Evolutionary conservation across 1,140 invertebrate genomes (phyloP), one percentile per base, ranked within the genome.

Genomic region (Probaryconus sp.): DNA sequence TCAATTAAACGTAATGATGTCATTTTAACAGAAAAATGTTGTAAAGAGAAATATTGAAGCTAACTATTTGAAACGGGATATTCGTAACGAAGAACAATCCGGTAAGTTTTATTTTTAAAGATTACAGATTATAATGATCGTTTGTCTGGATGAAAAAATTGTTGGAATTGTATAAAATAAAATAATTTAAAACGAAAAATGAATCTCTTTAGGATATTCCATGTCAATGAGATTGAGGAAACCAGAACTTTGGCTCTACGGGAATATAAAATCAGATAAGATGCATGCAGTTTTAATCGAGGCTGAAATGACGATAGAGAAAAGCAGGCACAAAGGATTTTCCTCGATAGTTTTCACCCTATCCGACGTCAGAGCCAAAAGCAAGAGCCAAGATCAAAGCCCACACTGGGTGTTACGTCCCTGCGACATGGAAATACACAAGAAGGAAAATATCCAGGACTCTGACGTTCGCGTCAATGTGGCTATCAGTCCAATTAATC

Each of bases 241-340:
- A 73, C 94, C 94, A 7, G 94, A 96, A 83, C 88, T 96, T 17
- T 92, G 95, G 81, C 87, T 96, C 40, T 92, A 93, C 77, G 92
- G 92, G 7, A 92, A 93, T 77, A 88, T 91, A 3, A 90, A 89
- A 17, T 90, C 91, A 10, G 89, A 89, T n/a, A 91, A 92, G 56
- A 91, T 92, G n/a, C 90, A 93, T 69, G 91, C 93, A 11, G 87
- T 95, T 31, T 89, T 95, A 3, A 87, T 95, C 1, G 89, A 94
- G 83, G 91, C 92, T 4, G 94, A 95, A 83, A 87, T 95, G 1
- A 88, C 92, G 4, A 88, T 94, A 2, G 94, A 95, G 77, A 94
- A 93, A 83, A 92, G 91, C 10, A 86, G 88, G 38, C 93, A 94
- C 72, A 87, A 89, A 1, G 91, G 90, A 13, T 89, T 90, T 13